Evolutionary conservation across 2,888 invertebrate genomes (phyloP).

Genomic region (Tenthredo notha): DNA sequence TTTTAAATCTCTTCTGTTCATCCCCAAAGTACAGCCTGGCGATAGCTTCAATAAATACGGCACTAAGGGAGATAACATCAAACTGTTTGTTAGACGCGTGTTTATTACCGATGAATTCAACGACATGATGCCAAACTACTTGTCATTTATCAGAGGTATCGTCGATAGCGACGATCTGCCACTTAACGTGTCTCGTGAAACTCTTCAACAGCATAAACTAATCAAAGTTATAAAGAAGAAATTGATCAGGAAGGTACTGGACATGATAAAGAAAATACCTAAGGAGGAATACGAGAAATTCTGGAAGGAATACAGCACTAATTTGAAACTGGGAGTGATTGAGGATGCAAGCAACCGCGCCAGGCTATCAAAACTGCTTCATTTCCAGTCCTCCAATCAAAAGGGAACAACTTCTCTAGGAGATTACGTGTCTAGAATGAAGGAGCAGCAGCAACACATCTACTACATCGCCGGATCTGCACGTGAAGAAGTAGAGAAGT

Average conservation of each 20-base stretch:
- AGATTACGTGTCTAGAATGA: slow-evolving; percentile 97
- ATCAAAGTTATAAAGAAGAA: slow-evolving; percentile 99
- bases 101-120: slow-evolving; percentile 99
- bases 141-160: slow-evolving; percentile 96
- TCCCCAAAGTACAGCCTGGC: slow-evolving; percentile 93
- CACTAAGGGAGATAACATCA: slow-evolving; percentile 95
- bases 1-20: slow-evolving; percentile 97
- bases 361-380: slow-evolving; percentile 95
- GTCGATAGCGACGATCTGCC: slow-evolving; percentile 99
- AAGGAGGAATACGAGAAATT: slow-evolving; percentile 94
- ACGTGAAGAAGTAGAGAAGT: slow-evolving; percentile 91
- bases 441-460: slow-evolving; percentile 95
- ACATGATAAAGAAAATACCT: slow-evolving; percentile 98
- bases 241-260: slow-evolving; percentile 96
- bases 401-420: slow-evolving; percentile 87
- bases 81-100: slow-evolving; percentile 97
- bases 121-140: slow-evolving; percentile 99
- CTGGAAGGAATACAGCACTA: slow-evolving; percentile 99
- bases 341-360: slow-evolving; percentile 98
- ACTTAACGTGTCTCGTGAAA: slow-evolving; percentile 98
- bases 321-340: slow-evolving; percentile 97
- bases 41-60: slow-evolving; percentile 98
- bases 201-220: slow-evolving; percentile 98
- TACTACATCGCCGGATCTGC: slow-evolving; percentile 97
- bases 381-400: slow-evolving; percentile 91